These are phyloP conservation scores for Bos indicus DNA, from an alignment of 2,113 vertebrate species.

Conservation along the genomic window DNA sequence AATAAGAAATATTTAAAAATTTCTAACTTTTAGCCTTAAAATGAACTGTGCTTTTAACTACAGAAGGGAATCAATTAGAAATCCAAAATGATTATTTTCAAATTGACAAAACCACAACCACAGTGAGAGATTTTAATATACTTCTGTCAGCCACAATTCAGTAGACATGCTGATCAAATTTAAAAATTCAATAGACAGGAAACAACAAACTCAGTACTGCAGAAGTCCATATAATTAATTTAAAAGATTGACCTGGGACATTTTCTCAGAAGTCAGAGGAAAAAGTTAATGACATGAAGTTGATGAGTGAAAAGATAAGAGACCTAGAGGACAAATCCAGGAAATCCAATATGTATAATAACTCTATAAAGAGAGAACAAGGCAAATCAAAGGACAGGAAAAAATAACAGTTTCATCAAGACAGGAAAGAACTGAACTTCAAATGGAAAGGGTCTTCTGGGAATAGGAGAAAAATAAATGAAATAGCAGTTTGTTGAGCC, in stretches of 20 bases:
- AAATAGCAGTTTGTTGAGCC: background rate
- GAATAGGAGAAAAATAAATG: background rate
- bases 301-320: conserved; percentile 44
- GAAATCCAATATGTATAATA: conserved; percentile 39
- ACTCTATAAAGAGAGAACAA: background rate
- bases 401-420: background rate
- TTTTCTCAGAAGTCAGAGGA: conserved; percentile 53
- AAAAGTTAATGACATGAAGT: conserved; percentile 50
- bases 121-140: conserved; percentile 3
- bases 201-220: background rate
- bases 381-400: background rate
- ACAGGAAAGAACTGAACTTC: background rate
- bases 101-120: background rate
- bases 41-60: background rate
- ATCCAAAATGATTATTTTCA: background rate
- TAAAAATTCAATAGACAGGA: conserved; percentile 1
- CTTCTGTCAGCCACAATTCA: background rate
- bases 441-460: conserved; percentile 4
- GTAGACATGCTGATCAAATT: conserved; percentile 43
- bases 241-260: conserved; percentile 24
- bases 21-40: background rate
- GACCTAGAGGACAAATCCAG: conserved; percentile 11
- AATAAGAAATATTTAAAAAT: background rate
- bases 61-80: background rate
- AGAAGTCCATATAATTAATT: conserved; percentile 36